Percentiles rank a stretch among this genome's conserved stretches.
Evolutionary conservation across 2,888 invertebrate genomes (phyloP).

Genomic region (Eupithecia subumbrata): DNA sequence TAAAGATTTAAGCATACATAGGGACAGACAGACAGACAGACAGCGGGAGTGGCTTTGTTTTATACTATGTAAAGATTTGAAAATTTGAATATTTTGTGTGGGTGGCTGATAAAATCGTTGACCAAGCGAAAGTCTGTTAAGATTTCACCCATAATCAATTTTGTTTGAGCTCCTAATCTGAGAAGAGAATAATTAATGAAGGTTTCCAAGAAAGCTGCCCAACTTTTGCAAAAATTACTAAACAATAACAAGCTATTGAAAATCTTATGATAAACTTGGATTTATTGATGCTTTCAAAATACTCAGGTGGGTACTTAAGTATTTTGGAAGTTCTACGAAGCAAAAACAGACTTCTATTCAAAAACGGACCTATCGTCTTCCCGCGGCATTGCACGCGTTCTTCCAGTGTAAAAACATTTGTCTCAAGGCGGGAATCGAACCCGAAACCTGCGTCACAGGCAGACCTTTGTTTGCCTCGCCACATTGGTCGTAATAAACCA

Average conservation of each 20-base stretch:
- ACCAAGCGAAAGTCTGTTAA: conserved; percentile 3
- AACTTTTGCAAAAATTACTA: conserved; percentile 14
- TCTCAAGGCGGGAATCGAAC: too few species aligned
- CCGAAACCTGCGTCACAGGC: too few species aligned
- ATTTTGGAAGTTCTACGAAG: too few species aligned
- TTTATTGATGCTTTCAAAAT: not conserved
- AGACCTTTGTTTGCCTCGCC: too few species aligned
- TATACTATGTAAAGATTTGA: too few species aligned
- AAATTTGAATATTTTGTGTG: not conserved
- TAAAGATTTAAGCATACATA: too few species aligned
- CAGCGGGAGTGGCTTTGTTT: too few species aligned
- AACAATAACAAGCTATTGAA: not conserved
- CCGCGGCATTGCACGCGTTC: too few species aligned
- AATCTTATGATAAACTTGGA: not conserved
- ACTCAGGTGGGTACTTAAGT: not conserved
- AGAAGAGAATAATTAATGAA: conserved; percentile 21
- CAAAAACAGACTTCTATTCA: too few species aligned
- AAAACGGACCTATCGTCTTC: too few species aligned
- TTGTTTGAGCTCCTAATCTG: conserved; percentile 12
- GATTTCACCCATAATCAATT: conserved; percentile 22
- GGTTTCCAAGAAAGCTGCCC: not conserved
- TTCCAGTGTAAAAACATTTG: too few species aligned
- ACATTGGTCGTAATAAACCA: not conserved
- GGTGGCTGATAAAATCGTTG: not conserved
- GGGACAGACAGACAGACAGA: too few species aligned